Percentiles rank a stretch among this genome's conserved stretches.
Conservation (phyloP, 2,797 vertebrate genomes). For the Salmo trutta region DNA sequence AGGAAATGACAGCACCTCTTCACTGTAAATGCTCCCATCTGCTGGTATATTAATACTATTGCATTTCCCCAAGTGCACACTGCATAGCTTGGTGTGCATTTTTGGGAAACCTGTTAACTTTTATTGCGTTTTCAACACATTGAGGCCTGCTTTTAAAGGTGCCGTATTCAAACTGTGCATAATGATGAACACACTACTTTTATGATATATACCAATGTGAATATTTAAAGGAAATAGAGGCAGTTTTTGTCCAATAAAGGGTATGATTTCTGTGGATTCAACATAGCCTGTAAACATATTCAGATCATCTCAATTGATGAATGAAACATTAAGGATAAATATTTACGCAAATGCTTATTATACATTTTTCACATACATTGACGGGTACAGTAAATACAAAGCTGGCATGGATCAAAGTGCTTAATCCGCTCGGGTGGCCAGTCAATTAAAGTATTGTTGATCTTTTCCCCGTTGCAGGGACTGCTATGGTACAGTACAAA, state of each 20-base stretch:
- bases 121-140: background rate
- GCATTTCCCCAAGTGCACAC: background rate
- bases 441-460: slow-evolving; percentile 8
- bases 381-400: slow-evolving; percentile 2
- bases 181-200: background rate
- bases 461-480: background rate
- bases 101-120: background rate
- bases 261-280: too few species aligned
- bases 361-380: background rate
- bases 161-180: background rate
- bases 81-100: background rate
- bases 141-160: background rate
- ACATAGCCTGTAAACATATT: background rate
- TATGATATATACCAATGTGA: too few species aligned
- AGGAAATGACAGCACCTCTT: background rate
- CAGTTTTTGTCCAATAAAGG: too few species aligned
- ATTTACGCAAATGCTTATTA: background rate
- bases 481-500: background rate
- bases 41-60: slow-evolving; percentile 31
- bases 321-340: background rate
- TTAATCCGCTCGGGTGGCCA: slow-evolving; percentile 53
- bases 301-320: background rate
- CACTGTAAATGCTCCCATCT: slow-evolving; percentile 37
- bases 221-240: too few species aligned
- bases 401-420: slow-evolving; percentile 45